Conservation (phyloP, 92 coral and sea anemone genomes). For the Porites evermanni region DNA sequence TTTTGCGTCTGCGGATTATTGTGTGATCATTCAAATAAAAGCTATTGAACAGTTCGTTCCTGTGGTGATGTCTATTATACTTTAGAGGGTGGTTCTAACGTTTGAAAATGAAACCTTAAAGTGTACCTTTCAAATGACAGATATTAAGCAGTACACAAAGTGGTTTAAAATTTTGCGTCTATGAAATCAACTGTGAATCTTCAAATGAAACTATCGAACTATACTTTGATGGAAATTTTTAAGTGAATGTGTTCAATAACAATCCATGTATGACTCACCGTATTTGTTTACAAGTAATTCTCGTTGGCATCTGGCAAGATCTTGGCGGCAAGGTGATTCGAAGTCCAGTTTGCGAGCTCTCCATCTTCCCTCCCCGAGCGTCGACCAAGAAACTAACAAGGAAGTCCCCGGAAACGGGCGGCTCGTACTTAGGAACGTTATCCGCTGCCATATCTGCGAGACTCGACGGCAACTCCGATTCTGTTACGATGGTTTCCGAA, state of each 20-base stretch:
- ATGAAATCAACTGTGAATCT: not conserved
- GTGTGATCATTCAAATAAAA: not conserved
- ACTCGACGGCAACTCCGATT: conserved; percentile 87
- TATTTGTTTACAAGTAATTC: conserved; percentile 88
- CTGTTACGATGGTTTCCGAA: conserved; percentile 71
- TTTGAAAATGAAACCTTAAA: not conserved
- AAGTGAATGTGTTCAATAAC: not conserved
- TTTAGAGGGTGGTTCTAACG: not conserved
- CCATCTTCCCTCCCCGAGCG: conserved; percentile 97
- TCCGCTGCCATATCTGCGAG: conserved; percentile 89
- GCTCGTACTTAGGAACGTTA: conserved; percentile 81
- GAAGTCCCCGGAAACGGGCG: conserved; percentile 86
- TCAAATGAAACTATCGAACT: not conserved
- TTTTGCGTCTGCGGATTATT: conserved; percentile 1
- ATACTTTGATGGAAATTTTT: not conserved
- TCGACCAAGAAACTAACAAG: conserved; percentile 96
- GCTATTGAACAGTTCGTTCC: not conserved
- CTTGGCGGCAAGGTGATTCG: conserved; percentile 90
- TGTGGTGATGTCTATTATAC: not conserved
- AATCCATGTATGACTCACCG: conserved; percentile 49
- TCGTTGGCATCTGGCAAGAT: conserved; percentile 97
- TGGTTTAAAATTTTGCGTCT: no score
- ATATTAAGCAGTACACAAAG: no score
- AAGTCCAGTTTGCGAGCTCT: conserved; percentile 95
- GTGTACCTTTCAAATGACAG: no score